Conservation (phyloP, 2,113 vertebrate genomes). For the Embiotoca jacksoni region DNA sequence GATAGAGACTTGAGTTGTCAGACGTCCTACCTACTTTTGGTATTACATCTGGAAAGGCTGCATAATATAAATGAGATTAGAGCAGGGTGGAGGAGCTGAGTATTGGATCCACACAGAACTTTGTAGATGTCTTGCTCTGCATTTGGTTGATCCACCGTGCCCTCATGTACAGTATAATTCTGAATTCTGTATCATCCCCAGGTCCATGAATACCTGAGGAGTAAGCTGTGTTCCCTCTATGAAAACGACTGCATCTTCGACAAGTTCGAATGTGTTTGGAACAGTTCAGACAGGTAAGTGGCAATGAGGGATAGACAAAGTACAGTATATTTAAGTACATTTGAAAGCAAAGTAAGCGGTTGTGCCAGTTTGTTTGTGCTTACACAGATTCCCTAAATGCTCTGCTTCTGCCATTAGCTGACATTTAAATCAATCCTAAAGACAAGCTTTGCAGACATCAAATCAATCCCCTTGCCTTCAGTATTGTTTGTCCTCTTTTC, state of each 20-base stretch:
- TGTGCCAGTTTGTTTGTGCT: constrained; percentile 27
- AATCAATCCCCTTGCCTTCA: constrained; percentile 42
- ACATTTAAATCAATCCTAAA: constrained; percentile 66
- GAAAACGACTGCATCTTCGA: constrained; percentile 87
- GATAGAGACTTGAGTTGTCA: neutral
- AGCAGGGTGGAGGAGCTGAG: too few species aligned
- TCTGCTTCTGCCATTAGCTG: constrained; percentile 16
- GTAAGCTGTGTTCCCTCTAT: constrained; percentile 85
- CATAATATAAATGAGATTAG: too few species aligned
- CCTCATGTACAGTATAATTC: neutral
- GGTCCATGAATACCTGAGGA: constrained; percentile 86
- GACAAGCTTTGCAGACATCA: constrained; percentile 52
- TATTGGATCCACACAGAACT: too few species aligned
- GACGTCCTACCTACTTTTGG: neutral
- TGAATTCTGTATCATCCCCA: constrained; percentile 47
- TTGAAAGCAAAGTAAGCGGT: neutral
- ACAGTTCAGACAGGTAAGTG: constrained; percentile 85
- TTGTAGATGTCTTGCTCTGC: neutral
- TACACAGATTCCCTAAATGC: constrained; percentile 33
- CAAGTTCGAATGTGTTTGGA: constrained; percentile 87
- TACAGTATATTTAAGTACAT: constrained; percentile 9
- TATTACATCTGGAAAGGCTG: too few species aligned
- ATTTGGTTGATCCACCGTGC: too few species aligned
- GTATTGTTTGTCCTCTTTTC: constrained; percentile 3
- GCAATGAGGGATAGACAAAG: neutral